Conservation (phyloP, 2,797 vertebrate species). For the Setipinna tenuifilis region DNA sequence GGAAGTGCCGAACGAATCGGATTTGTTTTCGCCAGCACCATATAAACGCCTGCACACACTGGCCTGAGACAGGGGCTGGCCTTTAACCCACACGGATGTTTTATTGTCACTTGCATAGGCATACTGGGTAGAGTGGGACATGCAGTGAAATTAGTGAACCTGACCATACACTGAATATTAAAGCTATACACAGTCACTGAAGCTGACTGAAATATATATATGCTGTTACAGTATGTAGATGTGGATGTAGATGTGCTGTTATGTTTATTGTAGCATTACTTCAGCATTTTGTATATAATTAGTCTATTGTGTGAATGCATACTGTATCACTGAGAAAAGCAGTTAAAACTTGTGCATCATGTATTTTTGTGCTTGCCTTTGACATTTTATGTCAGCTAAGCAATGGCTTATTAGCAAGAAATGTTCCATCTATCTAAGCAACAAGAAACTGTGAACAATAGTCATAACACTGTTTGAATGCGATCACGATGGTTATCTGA, state of each 20-base stretch:
- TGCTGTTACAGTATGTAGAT: not conserved
- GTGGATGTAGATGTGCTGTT: not conserved
- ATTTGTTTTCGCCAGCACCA: slow-evolving; percentile 4
- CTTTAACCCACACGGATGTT: too few relatives aligned
- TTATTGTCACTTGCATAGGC: too few relatives aligned
- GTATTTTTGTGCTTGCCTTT: not conserved
- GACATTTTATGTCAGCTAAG: not conserved
- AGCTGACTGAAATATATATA: not conserved
- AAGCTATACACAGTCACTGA: too few relatives aligned
- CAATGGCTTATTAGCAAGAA: not conserved
- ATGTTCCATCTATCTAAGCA: not conserved
- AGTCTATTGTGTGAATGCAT: too few relatives aligned
- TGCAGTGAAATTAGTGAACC: too few relatives aligned
- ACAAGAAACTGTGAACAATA: not conserved
- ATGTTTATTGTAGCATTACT: not conserved
- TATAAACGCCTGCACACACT: slow-evolving; percentile 78
- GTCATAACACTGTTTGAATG: not conserved
- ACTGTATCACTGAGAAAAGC: not conserved
- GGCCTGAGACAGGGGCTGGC: slow-evolving; percentile 50
- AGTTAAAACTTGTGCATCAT: not conserved
- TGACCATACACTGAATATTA: too few relatives aligned
- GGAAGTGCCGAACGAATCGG: slow-evolving; percentile 67
- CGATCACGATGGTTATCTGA: not conserved
- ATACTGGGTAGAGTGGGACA: too few relatives aligned
- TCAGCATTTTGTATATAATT: not conserved